A percentile compares a stretch with the other conserved stretches of the same genome.
Evolutionary conservation across 2,797 vertebrate species (phyloP).

Genomic region (Oophaga sylvatica): DNA sequence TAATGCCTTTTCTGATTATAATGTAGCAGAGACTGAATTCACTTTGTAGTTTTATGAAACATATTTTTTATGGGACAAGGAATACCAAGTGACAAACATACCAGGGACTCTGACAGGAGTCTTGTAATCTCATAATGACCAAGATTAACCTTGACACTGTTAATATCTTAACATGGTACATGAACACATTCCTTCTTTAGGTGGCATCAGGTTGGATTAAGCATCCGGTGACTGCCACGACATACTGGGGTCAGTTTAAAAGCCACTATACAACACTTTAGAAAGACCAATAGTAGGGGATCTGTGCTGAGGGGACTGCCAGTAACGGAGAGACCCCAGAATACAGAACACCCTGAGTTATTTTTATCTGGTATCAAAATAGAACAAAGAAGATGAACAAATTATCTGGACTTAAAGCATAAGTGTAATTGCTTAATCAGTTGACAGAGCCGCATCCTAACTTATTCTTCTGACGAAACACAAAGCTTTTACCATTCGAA

Average conservation of each 20-base stretch:
- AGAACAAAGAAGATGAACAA: neutral
- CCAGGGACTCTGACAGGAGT: conserved; percentile 14
- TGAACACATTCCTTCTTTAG: conserved; percentile 49
- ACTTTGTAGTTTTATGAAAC: neutral
- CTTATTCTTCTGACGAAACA: neutral
- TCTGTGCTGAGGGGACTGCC: conserved; percentile 61
- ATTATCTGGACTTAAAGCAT: conserved; percentile 7
- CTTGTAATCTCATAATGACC: conserved; percentile 50
- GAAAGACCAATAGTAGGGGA: conserved; percentile 24
- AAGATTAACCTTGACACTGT: conserved; percentile 58
- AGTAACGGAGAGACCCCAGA: conserved; percentile 58
- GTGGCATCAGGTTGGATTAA: conserved; percentile 51
- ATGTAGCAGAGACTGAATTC: neutral
- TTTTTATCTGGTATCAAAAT: neutral
- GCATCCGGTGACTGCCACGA: conserved; percentile 15
- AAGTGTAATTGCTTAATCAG: neutral
- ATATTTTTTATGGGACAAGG: conserved; percentile 4
- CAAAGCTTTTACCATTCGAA: conserved; percentile 16
- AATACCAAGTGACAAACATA: neutral
- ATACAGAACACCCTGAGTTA: conserved; percentile 47
- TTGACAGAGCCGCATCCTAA: neutral
- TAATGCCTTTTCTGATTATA: neutral
- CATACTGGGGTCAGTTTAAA: conserved; percentile 52
- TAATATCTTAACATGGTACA: conserved; percentile 16
- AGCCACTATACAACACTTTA: conserved; percentile 1